phyloP scores from a whole-genome alignment of 2,113 vertebrate species.

The Myotis yumanensis region DNA sequence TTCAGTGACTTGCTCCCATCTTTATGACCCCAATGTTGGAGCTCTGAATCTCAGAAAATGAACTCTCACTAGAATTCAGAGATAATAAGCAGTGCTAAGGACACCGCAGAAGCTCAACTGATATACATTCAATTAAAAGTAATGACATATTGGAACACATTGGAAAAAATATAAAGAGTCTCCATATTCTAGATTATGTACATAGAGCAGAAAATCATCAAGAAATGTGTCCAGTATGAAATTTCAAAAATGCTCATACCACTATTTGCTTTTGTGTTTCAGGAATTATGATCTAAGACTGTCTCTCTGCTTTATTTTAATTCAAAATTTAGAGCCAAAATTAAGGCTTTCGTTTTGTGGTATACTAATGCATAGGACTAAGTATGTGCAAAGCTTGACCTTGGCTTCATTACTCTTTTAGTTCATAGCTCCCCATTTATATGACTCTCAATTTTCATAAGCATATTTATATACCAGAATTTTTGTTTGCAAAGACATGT shows the following conservation, averaged over 20 bases:
- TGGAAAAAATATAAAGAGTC: background rate
- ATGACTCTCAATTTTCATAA: background rate
- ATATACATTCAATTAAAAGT: background rate
- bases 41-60: constrained; percentile 12
- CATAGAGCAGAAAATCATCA: background rate
- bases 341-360: background rate
- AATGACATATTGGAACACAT: background rate
- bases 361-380: background rate
- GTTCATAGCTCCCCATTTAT: background rate
- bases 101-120: too few species aligned
- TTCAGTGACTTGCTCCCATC: background rate
- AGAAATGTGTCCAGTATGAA: background rate
- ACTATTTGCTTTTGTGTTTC: background rate
- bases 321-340: background rate
- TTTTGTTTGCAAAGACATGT: background rate
- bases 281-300: background rate
- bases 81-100: background rate
- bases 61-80: background rate
- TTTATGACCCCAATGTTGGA: background rate
- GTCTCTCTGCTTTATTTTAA: background rate
- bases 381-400: background rate
- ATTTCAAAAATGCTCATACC: background rate
- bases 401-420: background rate
- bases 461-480: background rate
- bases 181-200: background rate